These are phyloP conservation scores for Xanthorhoe spadicearia DNA, from an alignment of 2,888 invertebrate genomes.

Conservation along the genomic window DNA sequence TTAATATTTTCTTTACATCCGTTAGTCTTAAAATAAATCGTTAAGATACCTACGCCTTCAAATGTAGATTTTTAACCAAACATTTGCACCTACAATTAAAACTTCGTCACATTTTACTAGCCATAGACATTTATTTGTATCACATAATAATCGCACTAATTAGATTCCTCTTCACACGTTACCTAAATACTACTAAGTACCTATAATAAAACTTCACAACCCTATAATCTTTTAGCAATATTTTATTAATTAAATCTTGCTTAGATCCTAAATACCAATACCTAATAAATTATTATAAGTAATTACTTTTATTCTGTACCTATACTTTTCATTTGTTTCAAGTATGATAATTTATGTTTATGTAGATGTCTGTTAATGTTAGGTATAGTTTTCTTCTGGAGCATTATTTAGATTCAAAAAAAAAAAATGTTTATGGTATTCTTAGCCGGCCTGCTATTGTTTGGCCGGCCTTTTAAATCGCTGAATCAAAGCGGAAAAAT, in stretches of 20 bases:
- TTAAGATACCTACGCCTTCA: conserved; percentile 17
- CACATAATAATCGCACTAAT: conserved; percentile 20
- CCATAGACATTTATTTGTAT: conserved; percentile 18
- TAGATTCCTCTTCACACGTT: conserved; percentile 22
- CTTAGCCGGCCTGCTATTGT: too few relatives aligned
- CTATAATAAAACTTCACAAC: conserved; percentile 11
- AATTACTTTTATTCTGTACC: background rate
- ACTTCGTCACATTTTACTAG: conserved; percentile 9
- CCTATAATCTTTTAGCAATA: conserved; percentile 5
- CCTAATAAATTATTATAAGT: background rate
- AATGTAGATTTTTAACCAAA: conserved; percentile 17
- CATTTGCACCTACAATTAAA: conserved; percentile 15
- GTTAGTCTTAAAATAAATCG: conserved; percentile 10
- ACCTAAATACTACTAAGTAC: conserved; percentile 7
- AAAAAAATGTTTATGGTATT: background rate
- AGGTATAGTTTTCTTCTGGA: background rate
- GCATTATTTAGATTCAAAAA: background rate
- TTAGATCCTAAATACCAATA: background rate
- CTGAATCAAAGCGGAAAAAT: background rate
- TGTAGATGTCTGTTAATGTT: background rate
- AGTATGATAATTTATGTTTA: background rate
- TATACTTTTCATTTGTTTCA: background rate
- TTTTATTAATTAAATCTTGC: conserved; percentile 8
- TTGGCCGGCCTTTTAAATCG: too few relatives aligned
- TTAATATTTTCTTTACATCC: conserved; percentile 3